Percentiles rank a stretch among this genome's conserved stretches.
phyloP scores from a whole-genome alignment of 2,888 invertebrate genomes.

The Rhamnusium bicolor region DNA sequence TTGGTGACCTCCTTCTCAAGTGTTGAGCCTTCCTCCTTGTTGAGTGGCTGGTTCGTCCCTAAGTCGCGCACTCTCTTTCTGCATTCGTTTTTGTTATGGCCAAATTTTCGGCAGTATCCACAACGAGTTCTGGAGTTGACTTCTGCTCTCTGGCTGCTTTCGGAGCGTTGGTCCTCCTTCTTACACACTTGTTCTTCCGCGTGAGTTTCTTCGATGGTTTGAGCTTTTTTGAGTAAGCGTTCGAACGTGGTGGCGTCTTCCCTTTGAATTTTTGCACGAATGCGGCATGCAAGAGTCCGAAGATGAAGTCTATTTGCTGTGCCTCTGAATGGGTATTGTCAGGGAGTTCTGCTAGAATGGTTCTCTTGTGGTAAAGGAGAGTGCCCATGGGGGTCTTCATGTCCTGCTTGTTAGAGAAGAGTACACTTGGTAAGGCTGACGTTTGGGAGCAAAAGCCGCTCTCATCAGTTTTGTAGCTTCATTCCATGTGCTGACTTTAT shows the following conservation, averaged over 20 bases:
- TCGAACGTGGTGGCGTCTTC: background rate
- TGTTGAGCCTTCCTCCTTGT: background rate
- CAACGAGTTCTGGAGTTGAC: background rate
- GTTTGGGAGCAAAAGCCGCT: background rate
- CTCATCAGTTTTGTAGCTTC: no score
- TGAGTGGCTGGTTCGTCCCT: background rate
- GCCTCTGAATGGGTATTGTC: background rate
- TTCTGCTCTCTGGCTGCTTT: background rate
- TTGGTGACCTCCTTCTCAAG: no score
- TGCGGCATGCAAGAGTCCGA: background rate
- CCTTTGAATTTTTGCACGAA: background rate
- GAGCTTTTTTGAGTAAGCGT: background rate
- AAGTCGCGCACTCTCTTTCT: background rate
- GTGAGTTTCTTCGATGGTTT: background rate
- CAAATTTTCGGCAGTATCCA: background rate
- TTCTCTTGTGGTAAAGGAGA: background rate
- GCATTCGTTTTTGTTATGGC: background rate
- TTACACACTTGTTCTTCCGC: background rate
- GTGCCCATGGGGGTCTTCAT: background rate
- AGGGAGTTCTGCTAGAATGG: background rate
- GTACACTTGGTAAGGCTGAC: no score
- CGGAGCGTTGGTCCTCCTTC: background rate
- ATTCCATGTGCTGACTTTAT: no score
- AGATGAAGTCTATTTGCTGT: background rate
- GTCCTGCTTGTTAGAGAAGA: no score